Percentiles rank a stretch among this genome's conserved stretches.
Evolutionary conservation across 2,113 vertebrate species (phyloP).

Genomic region (Apeltes quadracus): DNA sequence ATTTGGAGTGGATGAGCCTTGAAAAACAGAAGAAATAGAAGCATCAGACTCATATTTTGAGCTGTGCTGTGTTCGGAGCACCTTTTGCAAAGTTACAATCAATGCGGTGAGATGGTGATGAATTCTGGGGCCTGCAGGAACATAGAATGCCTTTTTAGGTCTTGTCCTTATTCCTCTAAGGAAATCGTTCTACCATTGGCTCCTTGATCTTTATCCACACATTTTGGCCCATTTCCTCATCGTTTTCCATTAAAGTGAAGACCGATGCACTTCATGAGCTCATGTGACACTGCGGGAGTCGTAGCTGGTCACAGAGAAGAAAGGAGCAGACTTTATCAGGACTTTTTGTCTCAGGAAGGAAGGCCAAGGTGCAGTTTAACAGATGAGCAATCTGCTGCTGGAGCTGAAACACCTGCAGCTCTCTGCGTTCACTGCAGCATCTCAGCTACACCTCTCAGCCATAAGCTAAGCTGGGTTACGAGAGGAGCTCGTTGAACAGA

Average conservation of each 20-base stretch:
- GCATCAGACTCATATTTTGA: constrained; percentile 47
- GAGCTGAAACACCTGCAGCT: constrained; percentile 54
- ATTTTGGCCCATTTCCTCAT: constrained; percentile 72
- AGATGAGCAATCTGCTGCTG: constrained; percentile 30
- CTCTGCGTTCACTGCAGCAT: constrained; percentile 1
- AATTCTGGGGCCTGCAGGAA: constrained; percentile 47
- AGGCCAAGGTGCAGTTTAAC: constrained; percentile 26
- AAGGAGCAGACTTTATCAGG: constrained; percentile 20
- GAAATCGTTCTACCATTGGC: constrained; percentile 54
- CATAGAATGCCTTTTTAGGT: constrained; percentile 50
- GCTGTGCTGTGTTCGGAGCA: constrained; percentile 36
- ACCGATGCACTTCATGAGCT: constrained; percentile 42
- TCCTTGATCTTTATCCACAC: constrained; percentile 65
- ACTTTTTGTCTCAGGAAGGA: constrained; percentile 40
- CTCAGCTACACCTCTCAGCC: neutral
- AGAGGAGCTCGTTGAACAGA: no score
- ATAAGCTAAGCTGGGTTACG: neutral
- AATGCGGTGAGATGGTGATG: constrained; percentile 59
- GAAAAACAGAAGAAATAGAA: constrained; percentile 21
- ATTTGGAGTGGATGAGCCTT: constrained; percentile 56
- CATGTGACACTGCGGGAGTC: constrained; percentile 34
- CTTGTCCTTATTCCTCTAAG: constrained; percentile 32
- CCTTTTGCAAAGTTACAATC: constrained; percentile 69
- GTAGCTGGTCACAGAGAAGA: constrained; percentile 40
- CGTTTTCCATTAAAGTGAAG: constrained; percentile 53